Evolutionary conservation across 2,797 vertebrate genomes (phyloP), one percentile per base, ranked within the genome.

Genomic region (Leptatherina wallacei): DNA sequence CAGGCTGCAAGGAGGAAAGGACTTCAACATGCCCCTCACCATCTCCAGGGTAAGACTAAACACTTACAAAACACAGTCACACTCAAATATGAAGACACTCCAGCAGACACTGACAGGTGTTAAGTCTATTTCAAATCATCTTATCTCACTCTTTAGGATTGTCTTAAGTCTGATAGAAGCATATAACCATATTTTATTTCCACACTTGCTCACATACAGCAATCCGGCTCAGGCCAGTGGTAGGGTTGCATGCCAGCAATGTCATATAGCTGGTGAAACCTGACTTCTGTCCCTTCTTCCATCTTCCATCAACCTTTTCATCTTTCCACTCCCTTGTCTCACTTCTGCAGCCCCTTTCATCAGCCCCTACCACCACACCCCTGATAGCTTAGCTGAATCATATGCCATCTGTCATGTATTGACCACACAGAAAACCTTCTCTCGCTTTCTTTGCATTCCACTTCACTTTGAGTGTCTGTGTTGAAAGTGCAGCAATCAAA

Each of bases 1-100:
- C 94, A 95, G 97, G 67, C 97, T 99, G 86, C 97, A 98, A 89
- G 98, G 98, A 47, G 97, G 98, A 74, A 99, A 99, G 90, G 98
- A 99, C 93, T 99, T 99, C 94, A 98, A 96, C 91, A 95, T 98
- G 96, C 97, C 97, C 62, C 95, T 99, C 80, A 95, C 97, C 69
- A 98, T 99, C 91, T 99, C 98, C 81, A 96, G 96, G 93, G 97
- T 99, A 94, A 96, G 96, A 70, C 42, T 24, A 67, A 64, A 47
- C 62, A 67, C 61, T 73, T 22, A 29, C 83, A 32, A 22, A 83
- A 56, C 32, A 57, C 67, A 61, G 73, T 78, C 54, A 78, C 40
- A 30, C 77, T 47, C 38, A 83, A 29, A 67, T 24, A 9, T 33
- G n/a, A 2, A 61, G 69, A 49, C 67, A 61, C 29, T 65, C 16